These are phyloP conservation scores for Capitulum mitella DNA, from an alignment of 2,888 invertebrate genomes.

Conservation along the genomic window DNA sequence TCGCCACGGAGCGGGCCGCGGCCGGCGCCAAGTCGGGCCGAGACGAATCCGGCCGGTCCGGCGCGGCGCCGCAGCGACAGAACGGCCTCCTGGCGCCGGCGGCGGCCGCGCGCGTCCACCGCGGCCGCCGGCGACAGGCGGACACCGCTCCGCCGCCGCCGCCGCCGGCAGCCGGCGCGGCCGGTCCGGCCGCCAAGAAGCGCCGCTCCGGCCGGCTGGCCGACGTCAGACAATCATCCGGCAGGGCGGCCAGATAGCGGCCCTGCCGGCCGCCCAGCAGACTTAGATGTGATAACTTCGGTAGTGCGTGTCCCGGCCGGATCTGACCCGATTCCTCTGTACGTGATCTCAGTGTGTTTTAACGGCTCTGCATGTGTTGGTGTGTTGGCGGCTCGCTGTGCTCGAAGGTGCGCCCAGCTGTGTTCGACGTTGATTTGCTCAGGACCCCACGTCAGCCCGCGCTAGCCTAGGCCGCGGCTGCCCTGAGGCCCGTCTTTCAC, in stretches of 20 bases:
- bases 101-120: not conserved
- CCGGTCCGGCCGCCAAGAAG: not conserved
- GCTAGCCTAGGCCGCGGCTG: not conserved
- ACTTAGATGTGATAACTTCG: constrained; percentile 10
- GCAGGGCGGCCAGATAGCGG: not conserved
- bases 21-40: no score
- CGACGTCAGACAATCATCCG: not conserved
- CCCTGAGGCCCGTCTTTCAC: constrained; percentile 11
- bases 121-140: not conserved
- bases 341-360: constrained; percentile 22
- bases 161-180: not conserved
- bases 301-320: constrained; percentile 4
- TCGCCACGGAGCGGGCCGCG: no score
- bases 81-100: not conserved
- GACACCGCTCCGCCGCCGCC: not conserved
- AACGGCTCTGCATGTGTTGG: constrained; percentile 19
- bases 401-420: not conserved
- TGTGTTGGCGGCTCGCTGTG: not conserved
- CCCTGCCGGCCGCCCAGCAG: not conserved
- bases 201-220: not conserved
- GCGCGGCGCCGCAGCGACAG: not conserved
- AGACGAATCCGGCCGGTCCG: no score
- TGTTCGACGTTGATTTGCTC: constrained; percentile 11
- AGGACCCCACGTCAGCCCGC: not conserved
- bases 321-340: not conserved